Base-by-base conservation (phyloP, 2,113 vertebrate species). In the Macaca nemestrina region DNA sequence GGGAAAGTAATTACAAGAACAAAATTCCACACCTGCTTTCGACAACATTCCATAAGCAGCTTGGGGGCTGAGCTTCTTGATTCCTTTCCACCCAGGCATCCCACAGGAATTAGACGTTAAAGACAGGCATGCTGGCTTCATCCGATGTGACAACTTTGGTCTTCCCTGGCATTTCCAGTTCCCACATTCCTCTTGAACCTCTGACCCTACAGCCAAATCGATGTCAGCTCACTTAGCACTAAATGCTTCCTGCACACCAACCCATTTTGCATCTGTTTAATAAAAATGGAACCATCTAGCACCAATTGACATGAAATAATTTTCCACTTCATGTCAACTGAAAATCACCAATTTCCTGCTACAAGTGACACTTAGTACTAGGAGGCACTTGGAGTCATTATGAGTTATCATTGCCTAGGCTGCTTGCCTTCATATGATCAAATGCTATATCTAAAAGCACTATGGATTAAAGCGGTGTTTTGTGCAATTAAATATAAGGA, bases 301-400 rank as follows among this genome's bases (percentile, higher is more conserved):
- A 97, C 97, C 97, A 98, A 97, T 98, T 98, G 83, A 87, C 68
- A 93, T 97, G 90, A 98, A 97, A 98, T 97, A 97, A 97, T 95
- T 98, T 98, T 98, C 98, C 95, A 98, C 93, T 97, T 98, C 97
- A 93, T 96, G 96, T 98, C 97, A 98, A 97, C 97, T 16, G 90
- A 97, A 97, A 98, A 98, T 97, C 30, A 97, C 52, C 9, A 92
- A 98, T 98, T 98, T 99, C 98, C 98, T 98, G 95, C 86, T 98
- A 61, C 92, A 97, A 98, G 89, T 83, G 97, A 90, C 96, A 93
- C 40, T 76, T 95, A 95, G 94, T 38, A n/a, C 8, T 50, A 32
- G 64, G 78, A 88, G 52, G 38, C 64, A 82, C 18, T 82, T 50
- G 70, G 67, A 82, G 55, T 93, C 68, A 4, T 92, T 68, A 92